Evolutionary conservation across 1,140 invertebrate species (phyloP).

Genomic region (Drosophila kikkawai): DNA sequence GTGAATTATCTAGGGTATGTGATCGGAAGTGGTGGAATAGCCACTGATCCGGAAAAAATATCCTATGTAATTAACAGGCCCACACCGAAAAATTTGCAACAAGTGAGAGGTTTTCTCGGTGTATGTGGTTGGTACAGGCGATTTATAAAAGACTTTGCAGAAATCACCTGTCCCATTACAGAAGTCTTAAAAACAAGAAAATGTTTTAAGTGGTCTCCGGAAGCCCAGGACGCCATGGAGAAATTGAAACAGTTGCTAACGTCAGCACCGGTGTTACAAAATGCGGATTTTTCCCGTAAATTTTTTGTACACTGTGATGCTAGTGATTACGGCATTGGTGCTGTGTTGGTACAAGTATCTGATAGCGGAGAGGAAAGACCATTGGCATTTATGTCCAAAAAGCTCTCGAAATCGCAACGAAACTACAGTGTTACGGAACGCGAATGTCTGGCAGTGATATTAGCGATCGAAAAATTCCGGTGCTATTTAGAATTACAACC

Average conservation of each 20-base stretch:
- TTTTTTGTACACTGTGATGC: conserved; percentile 34
- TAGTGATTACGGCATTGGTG: conserved; percentile 18
- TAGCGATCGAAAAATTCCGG: neutral
- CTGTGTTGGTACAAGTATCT: conserved; percentile 16
- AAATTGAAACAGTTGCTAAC: conserved; percentile 10
- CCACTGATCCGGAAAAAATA: neutral
- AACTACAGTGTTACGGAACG: conserved; percentile 35
- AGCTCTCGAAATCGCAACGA: conserved; percentile 13
- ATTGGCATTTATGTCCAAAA: conserved; percentile 12
- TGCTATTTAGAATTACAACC: neutral
- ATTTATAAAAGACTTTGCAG: neutral
- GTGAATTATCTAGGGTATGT: conserved; percentile 4
- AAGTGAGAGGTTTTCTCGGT: neutral
- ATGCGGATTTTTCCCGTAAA: conserved; percentile 22
- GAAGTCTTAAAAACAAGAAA: conserved; percentile 5
- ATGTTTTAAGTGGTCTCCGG: conserved; percentile 11
- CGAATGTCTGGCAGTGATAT: neutral
- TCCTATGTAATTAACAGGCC: neutral
- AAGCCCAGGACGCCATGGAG: conserved; percentile 14
- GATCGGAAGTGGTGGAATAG: neutral
- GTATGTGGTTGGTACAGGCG: conserved; percentile 3
- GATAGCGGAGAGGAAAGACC: conserved; percentile 6
- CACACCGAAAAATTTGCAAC: neutral
- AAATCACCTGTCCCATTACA: neutral
- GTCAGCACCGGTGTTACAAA: conserved; percentile 23